Percentiles rank a stretch among this genome's conserved stretches.
Conservation (phyloP, 2,888 invertebrate species). For the Melolontha melolontha region DNA sequence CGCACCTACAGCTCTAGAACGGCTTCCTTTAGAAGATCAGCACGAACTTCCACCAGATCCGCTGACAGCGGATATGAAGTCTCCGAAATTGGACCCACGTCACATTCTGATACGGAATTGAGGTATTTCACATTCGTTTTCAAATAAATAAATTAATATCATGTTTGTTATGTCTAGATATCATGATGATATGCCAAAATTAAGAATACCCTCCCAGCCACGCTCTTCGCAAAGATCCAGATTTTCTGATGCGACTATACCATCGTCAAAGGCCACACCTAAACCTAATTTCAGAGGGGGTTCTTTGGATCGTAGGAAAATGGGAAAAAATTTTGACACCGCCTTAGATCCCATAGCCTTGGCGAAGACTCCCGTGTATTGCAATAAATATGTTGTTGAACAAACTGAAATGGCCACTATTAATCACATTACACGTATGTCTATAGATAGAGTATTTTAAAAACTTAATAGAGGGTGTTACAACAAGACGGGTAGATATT, state of each 20-base stretch:
- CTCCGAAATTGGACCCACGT: slow-evolving; percentile 71
- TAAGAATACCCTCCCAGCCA: slow-evolving; percentile 53
- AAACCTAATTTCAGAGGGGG: slow-evolving; percentile 53
- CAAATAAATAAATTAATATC: not conserved
- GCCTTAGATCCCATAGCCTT: slow-evolving; percentile 61
- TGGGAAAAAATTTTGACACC: slow-evolving; percentile 56
- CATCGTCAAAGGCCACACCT: slow-evolving; percentile 44
- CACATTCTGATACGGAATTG: slow-evolving; percentile 81
- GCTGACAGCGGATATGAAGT: slow-evolving; percentile 73
- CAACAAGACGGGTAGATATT: too few species aligned
- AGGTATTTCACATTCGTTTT: slow-evolving; percentile 64
- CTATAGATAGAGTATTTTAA: too few species aligned
- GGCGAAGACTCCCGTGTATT: slow-evolving; percentile 73
- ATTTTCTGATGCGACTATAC: slow-evolving; percentile 58
- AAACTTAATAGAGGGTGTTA: too few species aligned
- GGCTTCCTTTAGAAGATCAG: slow-evolving; percentile 70
- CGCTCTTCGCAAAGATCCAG: slow-evolving; percentile 61
- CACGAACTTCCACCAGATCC: slow-evolving; percentile 72
- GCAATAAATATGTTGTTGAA: slow-evolving; percentile 78
- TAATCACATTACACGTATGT: slow-evolving; percentile 57
- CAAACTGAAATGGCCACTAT: slow-evolving; percentile 60
- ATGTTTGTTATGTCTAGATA: slow-evolving; percentile 53
- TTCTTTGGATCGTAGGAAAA: slow-evolving; percentile 59
- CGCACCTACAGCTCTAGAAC: slow-evolving; percentile 66
- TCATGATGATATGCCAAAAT: slow-evolving; percentile 55